Evolutionary conservation across 2,113 vertebrate species (phyloP).

Genomic region (Hystrix brachyura): DNA sequence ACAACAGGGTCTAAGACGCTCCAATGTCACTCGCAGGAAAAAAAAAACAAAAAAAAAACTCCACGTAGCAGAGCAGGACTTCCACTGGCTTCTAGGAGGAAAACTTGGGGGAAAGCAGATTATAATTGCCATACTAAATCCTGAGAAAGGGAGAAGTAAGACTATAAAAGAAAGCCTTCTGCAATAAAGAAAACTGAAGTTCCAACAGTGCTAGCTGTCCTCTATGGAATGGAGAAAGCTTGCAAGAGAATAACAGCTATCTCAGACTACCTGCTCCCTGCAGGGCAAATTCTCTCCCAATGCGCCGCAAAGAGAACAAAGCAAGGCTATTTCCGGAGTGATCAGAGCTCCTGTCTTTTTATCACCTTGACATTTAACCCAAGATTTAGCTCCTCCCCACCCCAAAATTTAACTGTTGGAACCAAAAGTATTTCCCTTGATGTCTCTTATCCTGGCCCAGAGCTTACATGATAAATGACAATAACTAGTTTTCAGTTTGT

Average conservation of each 20-base stretch:
- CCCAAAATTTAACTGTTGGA: not conserved
- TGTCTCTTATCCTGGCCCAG: not conserved
- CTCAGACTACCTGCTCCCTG: not conserved
- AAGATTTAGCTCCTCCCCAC: not conserved
- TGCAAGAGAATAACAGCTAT: not conserved
- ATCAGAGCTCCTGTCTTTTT: not conserved
- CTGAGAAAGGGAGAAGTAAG: accelerated
- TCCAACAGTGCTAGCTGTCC: not conserved
- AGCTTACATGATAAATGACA: not conserved
- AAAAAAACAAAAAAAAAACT: constrained; percentile 7
- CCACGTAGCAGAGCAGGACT: not conserved
- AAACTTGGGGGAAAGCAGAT: not conserved
- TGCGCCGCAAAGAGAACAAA: not conserved
- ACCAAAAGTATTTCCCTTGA: not conserved
- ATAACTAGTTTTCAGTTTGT: not conserved
- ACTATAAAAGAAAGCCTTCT: not conserved
- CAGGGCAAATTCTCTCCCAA: not conserved
- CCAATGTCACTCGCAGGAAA: not conserved
- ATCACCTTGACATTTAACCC: not conserved
- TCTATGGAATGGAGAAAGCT: not conserved
- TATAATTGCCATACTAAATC: not conserved
- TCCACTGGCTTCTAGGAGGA: not conserved
- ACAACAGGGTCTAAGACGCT: not conserved
- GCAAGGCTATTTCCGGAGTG: not conserved
- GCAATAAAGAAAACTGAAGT: not conserved